Base-by-base conservation (phyloP, 2,888 invertebrate species). In the Sphaerolaimus hirsutus region DNA sequence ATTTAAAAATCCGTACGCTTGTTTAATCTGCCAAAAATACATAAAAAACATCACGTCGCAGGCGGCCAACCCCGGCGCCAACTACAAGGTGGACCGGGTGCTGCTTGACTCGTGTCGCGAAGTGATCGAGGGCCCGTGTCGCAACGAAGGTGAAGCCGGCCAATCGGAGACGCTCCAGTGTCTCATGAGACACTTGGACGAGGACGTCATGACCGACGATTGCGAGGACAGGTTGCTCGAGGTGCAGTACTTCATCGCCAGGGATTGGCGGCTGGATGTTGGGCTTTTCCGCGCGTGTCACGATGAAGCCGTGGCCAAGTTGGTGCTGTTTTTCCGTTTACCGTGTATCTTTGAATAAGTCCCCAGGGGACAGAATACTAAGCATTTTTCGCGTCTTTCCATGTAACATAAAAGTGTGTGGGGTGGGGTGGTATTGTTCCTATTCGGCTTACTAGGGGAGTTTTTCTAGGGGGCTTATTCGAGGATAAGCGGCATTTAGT, bases 191-290 rank as follows among this genome's bases (percentile, higher is more conserved):
- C 79, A 83, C 61, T 71, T 60, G n/a, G 61, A 61, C 36, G 77
- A 79, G 1, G 75, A 74, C 47, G 70, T 75, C 38, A 91, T 93
- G 87, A 77, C 75, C 1, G 74, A 75, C 48, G 77, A 79, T 19
- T 97, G 97, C 70, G 84, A 87, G 69, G 75, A 78, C 51, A 79
- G 84, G 10, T 70, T 97, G 40, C 71, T 93, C 49, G 84, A 91
- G 66, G 84, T 97, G 58, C 89, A 97, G 62, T 97, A 89, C 66
- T 97, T 97, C 66, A 76, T 93, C 50, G 81, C 86, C 0, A 74
- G 97, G 56, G 83, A 93, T 67, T 97, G 84, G 64, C 83, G 81
- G 58, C 68, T 89, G 42, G 87, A 89, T 66, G 80, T 84, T 0
- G 77, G 77, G 55, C 68, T 97, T 40, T 93, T 82, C 62, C 75